A percentile compares a stretch with the other conserved stretches of the same genome.
Conservation (phyloP, 2,797 vertebrate genomes). For the Phataginus tricuspis region DNA sequence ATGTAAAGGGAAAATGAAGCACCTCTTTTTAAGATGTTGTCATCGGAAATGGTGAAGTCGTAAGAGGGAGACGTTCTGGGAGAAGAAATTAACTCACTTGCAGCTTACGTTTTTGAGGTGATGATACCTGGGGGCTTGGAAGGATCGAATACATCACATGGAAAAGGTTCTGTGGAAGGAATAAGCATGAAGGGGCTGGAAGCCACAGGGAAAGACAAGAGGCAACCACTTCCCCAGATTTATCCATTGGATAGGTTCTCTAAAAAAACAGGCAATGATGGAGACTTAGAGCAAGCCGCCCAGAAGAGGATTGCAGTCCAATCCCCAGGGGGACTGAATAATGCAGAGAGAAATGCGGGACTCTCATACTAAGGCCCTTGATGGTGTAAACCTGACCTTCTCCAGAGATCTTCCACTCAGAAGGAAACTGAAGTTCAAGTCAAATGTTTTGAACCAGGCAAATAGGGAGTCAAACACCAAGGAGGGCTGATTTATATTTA, state of each 20-base stretch:
- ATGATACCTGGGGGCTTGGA: background rate
- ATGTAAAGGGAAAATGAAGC: background rate
- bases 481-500: constrained; percentile 80
- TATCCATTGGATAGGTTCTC: background rate
- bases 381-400: background rate
- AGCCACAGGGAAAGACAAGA: background rate
- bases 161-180: background rate
- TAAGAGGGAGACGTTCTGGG: background rate
- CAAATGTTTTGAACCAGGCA: constrained; percentile 45
- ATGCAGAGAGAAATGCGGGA: background rate
- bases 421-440: background rate
- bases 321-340: background rate
- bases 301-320: background rate
- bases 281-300: background rate
- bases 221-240: background rate
- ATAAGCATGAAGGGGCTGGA: background rate
- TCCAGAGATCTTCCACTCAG: background rate
- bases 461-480: constrained; percentile 46
- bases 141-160: background rate
- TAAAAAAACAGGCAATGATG: background rate
- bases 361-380: background rate
- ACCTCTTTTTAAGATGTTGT: background rate
- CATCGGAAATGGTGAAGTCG: background rate
- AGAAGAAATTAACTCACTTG: background rate
- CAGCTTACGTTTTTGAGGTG: background rate